A percentile compares a stretch with the other conserved stretches of the same genome.
These are phyloP conservation scores for Tinea pellionella DNA, from an alignment of 2,888 invertebrate species.

Conservation along the genomic window DNA sequence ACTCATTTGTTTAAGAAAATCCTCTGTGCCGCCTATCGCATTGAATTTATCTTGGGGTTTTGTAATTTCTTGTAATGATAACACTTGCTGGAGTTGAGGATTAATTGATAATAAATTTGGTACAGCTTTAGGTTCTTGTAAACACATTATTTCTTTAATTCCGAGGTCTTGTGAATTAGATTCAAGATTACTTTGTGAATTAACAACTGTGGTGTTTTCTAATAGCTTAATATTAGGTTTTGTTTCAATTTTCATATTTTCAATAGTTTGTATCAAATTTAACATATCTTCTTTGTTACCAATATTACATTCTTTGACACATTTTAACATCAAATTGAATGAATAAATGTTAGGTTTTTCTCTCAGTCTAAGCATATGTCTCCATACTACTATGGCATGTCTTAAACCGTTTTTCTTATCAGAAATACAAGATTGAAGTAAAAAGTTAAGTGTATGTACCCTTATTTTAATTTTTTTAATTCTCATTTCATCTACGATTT, in stretches of 20 bases:
- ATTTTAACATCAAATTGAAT: constrained; percentile 85
- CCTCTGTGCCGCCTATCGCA: constrained; percentile 82
- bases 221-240: neutral
- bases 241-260: constrained; percentile 20
- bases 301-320: constrained; percentile 83
- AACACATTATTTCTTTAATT: constrained; percentile 16
- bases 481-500: constrained; percentile 86
- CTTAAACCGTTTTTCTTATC: constrained; percentile 84
- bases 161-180: constrained; percentile 14
- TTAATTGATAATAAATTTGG: constrained; percentile 75
- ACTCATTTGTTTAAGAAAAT: constrained; percentile 82
- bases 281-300: constrained; percentile 73
- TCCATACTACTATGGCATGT: constrained; percentile 87
- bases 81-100: constrained; percentile 72
- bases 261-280: constrained; percentile 50
- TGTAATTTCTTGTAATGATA: constrained; percentile 68
- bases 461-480: constrained; percentile 71
- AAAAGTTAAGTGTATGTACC: constrained; percentile 79
- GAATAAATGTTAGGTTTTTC: constrained; percentile 77
- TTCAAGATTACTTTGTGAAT: neutral
- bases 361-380: constrained; percentile 76
- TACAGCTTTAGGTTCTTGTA: constrained; percentile 29
- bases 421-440: constrained; percentile 86
- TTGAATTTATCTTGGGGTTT: constrained; percentile 76
- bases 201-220: neutral